Percentiles rank a stretch among this genome's conserved stretches.
phyloP scores from a whole-genome alignment of 2,888 invertebrate genomes.

The Eilema caniola region DNA sequence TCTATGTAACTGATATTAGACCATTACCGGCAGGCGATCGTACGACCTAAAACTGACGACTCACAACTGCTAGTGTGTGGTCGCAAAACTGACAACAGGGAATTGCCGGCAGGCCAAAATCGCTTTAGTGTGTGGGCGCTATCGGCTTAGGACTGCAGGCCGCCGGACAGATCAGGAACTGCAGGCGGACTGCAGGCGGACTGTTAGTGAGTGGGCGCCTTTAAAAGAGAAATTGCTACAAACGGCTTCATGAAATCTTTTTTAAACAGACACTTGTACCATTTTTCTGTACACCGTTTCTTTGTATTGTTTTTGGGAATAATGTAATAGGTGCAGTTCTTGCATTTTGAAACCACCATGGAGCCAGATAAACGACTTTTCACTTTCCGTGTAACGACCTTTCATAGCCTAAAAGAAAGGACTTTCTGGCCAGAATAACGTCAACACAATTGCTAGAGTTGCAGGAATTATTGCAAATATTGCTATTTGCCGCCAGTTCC shows the following conservation, averaged over 20 bases:
- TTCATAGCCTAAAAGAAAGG: constrained; percentile 10
- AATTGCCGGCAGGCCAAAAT: no score
- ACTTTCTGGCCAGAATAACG: constrained; percentile 10
- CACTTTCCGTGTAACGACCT: constrained; percentile 8
- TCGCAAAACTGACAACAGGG: no score
- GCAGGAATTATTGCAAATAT: neutral
- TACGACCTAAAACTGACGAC: no score
- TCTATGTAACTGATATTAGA: no score
- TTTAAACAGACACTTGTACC: neutral
- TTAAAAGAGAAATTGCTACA: neutral
- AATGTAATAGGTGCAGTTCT: neutral
- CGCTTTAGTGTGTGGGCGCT: no score
- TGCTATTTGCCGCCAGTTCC: constrained; percentile 59
- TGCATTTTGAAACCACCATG: constrained; percentile 49
- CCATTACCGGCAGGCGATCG: no score
- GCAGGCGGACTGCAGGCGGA: no score
- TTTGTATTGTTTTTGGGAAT: neutral
- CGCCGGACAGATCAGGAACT: no score
- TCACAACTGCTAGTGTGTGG: no score
- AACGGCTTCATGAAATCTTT: constrained; percentile 5
- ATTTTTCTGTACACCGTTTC: neutral
- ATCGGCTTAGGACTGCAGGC: no score
- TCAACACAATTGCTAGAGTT: neutral
- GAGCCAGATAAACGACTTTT: constrained; percentile 43
- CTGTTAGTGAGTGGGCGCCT: no score